A percentile compares a stretch with the other conserved stretches of the same genome.
phyloP scores from a whole-genome alignment of 1,140 invertebrate species.

The Sitophilus oryzae region DNA sequence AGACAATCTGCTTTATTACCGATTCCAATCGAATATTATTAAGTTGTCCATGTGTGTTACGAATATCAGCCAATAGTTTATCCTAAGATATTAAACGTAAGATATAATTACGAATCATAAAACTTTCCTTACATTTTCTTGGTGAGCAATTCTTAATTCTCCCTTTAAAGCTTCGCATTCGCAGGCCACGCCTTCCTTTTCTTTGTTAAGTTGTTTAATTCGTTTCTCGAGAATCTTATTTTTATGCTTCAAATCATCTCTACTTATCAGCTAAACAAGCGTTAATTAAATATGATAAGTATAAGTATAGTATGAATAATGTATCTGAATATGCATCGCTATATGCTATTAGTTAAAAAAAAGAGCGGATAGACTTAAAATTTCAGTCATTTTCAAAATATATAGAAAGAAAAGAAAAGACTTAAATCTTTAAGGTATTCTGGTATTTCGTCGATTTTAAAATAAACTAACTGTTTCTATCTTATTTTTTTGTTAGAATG shows the following conservation, averaged over 20 bases:
- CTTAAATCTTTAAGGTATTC: no score
- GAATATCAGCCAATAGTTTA: neutral
- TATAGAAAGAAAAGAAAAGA: no score
- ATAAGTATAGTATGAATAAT: no score
- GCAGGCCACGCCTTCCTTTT: constrained; percentile 15
- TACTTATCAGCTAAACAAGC: constrained; percentile 24
- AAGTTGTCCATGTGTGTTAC: neutral
- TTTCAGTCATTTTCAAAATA: neutral
- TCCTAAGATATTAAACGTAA: neutral
- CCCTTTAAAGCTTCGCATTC: constrained; percentile 14
- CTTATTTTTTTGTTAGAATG: no score
- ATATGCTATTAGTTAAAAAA: constrained; percentile 4
- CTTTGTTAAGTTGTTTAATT: constrained; percentile 15
- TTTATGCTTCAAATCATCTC: constrained; percentile 16
- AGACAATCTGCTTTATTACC: neutral
- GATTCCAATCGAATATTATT: neutral
- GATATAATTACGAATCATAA: neutral
- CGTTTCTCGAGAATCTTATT: constrained; percentile 14
- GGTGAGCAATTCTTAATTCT: constrained; percentile 16
- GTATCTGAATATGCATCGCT: no score
- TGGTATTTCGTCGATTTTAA: no score
- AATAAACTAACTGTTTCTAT: no score
- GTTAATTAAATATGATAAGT: no score
- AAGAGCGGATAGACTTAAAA: neutral
- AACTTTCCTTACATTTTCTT: constrained; percentile 12